Conservation (phyloP, 2,797 vertebrate species). For the Notamacropus eugenii region DNA sequence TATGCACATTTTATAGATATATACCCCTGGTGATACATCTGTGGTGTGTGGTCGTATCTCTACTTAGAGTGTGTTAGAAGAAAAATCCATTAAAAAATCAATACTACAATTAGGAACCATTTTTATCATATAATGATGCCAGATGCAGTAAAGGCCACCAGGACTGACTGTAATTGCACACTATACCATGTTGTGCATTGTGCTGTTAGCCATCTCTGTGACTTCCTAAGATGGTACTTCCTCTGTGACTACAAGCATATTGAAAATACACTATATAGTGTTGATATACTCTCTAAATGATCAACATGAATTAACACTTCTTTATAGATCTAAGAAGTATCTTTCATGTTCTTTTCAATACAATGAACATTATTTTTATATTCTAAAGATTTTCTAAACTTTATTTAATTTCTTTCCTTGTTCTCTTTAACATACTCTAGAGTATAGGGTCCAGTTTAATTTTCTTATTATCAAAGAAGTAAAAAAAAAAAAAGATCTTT, state of each 20-base stretch:
- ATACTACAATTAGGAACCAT: constrained; percentile 78
- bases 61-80: constrained; percentile 62
- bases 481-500: not conserved
- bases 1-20: not conserved
- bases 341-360: not conserved
- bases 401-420: constrained; percentile 3
- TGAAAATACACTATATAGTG: not conserved
- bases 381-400: not conserved
- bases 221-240: constrained; percentile 24
- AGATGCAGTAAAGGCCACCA: constrained; percentile 64
- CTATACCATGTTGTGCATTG: constrained; percentile 33
- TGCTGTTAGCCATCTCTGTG: not conserved
- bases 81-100: constrained; percentile 80
- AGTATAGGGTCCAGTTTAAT: not conserved
- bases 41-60: constrained; percentile 58
- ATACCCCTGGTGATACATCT: constrained; percentile 53
- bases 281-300: not conserved
- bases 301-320: not conserved
- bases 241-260: constrained; percentile 2
- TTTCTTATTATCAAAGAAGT: not conserved
- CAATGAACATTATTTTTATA: not conserved
- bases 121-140: constrained; percentile 63
- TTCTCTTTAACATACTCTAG: not conserved
- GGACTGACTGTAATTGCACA: constrained; percentile 20
- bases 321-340: not conserved